Conservation (phyloP, 2,888 invertebrate species). For the Drosophila multiciliata region DNA sequence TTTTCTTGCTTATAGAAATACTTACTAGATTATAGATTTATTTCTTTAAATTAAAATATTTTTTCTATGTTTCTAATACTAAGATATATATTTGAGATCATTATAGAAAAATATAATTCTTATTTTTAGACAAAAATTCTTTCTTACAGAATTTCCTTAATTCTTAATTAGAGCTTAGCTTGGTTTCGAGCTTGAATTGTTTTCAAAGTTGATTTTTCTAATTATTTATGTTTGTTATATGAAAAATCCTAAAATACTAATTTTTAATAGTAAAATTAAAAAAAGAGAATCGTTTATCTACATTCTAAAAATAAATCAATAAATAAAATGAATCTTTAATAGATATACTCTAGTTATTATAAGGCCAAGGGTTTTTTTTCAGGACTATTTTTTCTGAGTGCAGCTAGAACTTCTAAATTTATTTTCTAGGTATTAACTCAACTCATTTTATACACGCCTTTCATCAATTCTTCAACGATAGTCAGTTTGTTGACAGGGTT, state of each 20-base stretch:
- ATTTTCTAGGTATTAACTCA: constrained; percentile 20
- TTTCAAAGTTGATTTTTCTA: not conserved
- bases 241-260: not conserved
- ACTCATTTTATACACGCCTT: not conserved
- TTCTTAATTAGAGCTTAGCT: not conserved
- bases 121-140: not conserved
- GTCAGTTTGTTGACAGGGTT: constrained; percentile 11
- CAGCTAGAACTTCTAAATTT: not conserved
- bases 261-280: not conserved
- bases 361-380: not conserved
- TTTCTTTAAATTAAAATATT: not conserved
- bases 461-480: constrained; percentile 11
- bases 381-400: not conserved
- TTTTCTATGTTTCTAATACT: not conserved
- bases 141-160: not conserved
- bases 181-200: not conserved
- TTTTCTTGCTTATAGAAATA: not conserved
- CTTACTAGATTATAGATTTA: too few species aligned
- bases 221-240: not conserved
- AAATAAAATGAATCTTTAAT: not conserved
- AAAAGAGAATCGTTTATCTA: not conserved
- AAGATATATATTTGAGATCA: not conserved
- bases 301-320: not conserved
- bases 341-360: not conserved
- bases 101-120: not conserved